phyloP scores from a whole-genome alignment of 2,797 vertebrate species.

The Loriculus beryllinus region DNA sequence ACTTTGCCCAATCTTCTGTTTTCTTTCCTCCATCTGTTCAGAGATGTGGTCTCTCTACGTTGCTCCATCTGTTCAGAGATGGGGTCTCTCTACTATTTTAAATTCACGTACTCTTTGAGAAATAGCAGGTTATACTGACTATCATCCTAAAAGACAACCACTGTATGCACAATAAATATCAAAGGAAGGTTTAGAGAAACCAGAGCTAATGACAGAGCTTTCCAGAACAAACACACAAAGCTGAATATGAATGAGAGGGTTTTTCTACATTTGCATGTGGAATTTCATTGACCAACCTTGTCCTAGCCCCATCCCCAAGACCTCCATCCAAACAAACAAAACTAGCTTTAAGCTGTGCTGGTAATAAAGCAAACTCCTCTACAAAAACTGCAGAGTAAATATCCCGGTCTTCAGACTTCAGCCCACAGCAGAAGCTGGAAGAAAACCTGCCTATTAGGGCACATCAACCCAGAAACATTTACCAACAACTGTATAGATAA shows the following conservation, averaged over 20 bases:
- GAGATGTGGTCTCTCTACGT: not conserved
- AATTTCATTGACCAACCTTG: not conserved
- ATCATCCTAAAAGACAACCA: not conserved
- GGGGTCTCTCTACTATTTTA: not conserved
- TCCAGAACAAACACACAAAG: not conserved
- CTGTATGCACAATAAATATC: not conserved
- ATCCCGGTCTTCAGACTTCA: not conserved
- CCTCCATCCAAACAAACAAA: not conserved
- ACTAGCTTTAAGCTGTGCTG: not conserved
- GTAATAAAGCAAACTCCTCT: not conserved
- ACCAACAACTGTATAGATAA: not conserved
- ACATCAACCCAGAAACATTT: not conserved
- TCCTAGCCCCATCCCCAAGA: not conserved
- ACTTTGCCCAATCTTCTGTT: not conserved
- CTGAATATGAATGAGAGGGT: not conserved
- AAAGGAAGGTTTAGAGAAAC: not conserved
- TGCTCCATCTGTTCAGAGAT: no score
- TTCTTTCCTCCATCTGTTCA: not conserved
- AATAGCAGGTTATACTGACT: not conserved
- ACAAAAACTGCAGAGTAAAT: not conserved
- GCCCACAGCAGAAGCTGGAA: not conserved
- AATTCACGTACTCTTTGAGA: not conserved
- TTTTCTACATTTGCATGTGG: not conserved
- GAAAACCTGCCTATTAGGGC: not conserved
- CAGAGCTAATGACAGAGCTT: not conserved